Percentiles rank a stretch among this genome's conserved stretches.
phyloP scores from a whole-genome alignment of 2,797 vertebrate genomes.

The Acipenser oxyrinchus region DNA sequence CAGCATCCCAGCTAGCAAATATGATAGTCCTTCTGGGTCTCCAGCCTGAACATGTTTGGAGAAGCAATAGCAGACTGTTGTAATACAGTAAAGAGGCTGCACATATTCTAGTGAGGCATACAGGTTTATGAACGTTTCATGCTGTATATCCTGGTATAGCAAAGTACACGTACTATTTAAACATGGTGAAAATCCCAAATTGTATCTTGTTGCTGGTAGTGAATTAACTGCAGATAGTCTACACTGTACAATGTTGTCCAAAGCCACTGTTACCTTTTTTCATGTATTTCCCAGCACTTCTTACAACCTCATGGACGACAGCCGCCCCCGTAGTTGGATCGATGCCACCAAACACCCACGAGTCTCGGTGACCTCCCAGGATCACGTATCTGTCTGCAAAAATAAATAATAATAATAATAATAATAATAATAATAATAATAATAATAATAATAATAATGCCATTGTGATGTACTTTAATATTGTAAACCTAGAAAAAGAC shows the following conservation, averaged over 20 bases:
- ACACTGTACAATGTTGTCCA: background rate
- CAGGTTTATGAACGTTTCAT: too few relatives aligned
- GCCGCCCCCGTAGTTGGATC: slow-evolving; percentile 87
- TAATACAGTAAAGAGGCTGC: background rate
- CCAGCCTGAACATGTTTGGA: slow-evolving; percentile 66
- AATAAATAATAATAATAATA: background rate
- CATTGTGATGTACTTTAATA: too few relatives aligned
- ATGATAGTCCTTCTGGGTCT: slow-evolving; percentile 82
- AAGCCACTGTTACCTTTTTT: slow-evolving; percentile 56
- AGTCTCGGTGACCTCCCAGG: slow-evolving; percentile 72
- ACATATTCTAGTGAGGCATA: too few relatives aligned
- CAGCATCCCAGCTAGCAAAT: slow-evolving; percentile 96
- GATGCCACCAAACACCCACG: slow-evolving; percentile 93
- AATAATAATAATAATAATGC: too few relatives aligned
- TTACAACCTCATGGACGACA: slow-evolving; percentile 78
- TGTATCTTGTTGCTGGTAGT: background rate
- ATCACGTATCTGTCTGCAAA: slow-evolving; percentile 70
- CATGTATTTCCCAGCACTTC: slow-evolving; percentile 71
- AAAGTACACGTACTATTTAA: slow-evolving; percentile 4
- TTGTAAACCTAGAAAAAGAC: too few relatives aligned
- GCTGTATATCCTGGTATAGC: background rate
- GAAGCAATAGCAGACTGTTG: background rate
- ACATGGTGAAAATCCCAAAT: too few relatives aligned
- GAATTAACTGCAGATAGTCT: background rate
- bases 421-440: too few relatives aligned